Percentiles rank a stretch among this genome's conserved stretches.
Evolutionary conservation across 2,888 invertebrate species (phyloP).

Genomic region (Uropetala carovei): DNA sequence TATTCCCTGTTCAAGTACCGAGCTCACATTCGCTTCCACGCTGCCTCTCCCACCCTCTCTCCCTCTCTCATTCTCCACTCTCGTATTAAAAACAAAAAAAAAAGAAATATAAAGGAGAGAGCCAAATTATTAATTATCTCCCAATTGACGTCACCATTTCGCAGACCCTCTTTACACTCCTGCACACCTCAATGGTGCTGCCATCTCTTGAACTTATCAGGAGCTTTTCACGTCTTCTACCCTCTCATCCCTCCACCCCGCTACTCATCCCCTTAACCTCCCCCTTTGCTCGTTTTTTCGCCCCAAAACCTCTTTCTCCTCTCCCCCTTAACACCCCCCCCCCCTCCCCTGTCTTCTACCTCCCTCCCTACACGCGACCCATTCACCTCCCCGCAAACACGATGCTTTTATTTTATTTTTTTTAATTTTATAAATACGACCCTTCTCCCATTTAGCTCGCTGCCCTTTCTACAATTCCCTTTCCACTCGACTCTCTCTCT

Average conservation of each 20-base stretch:
- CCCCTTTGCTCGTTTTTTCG: not conserved
- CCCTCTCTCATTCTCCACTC: not conserved
- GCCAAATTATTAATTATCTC: conserved; percentile 60
- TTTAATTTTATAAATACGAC: conserved; percentile 56
- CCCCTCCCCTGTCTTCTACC: not conserved
- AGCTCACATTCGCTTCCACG: not conserved
- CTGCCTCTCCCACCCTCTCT: not conserved
- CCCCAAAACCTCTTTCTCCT: not conserved
- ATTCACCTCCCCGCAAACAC: not conserved
- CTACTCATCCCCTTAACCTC: not conserved
- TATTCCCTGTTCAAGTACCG: not conserved
- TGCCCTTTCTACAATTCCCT: not conserved
- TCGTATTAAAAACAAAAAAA: too few species aligned
- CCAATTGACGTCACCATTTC: conserved; percentile 62
- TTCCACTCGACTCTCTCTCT: not conserved
- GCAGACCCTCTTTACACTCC: conserved; percentile 18
- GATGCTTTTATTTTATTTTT: conserved; percentile 17
- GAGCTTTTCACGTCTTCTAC: conserved; percentile 40
- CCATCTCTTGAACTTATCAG: conserved; percentile 63
- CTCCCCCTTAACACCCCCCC: not conserved
- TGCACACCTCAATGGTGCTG: conserved; percentile 44
- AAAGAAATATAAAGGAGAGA: not conserved
- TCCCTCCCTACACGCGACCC: not conserved
- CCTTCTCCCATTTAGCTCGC: conserved; percentile 44
- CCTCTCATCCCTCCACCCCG: not conserved